These are phyloP conservation scores for Hemicrepidius hirtus DNA, from an alignment of 2,888 invertebrate species.

Conservation along the genomic window DNA sequence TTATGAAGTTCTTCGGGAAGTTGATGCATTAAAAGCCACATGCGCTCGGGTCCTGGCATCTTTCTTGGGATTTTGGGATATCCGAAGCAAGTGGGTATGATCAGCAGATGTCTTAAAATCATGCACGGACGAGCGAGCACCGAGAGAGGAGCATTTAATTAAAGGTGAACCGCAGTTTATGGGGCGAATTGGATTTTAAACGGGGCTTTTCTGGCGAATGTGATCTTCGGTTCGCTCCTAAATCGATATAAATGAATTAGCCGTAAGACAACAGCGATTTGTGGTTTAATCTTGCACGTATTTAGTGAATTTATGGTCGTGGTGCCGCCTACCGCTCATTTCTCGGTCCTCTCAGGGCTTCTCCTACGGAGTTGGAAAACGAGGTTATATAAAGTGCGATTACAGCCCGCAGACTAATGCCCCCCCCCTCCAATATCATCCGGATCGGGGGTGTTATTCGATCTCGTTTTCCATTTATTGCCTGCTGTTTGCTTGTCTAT, in stretches of 20 bases:
- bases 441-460: conserved; percentile 18
- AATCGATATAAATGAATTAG: conserved; percentile 72
- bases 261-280: conserved; percentile 72
- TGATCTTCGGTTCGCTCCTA: conserved; percentile 57
- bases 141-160: conserved; percentile 47
- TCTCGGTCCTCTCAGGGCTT: conserved; percentile 46
- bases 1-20: conserved; percentile 13
- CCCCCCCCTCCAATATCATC: not conserved
- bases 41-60: not conserved
- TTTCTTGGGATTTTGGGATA: conserved; percentile 11
- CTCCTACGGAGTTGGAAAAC: conserved; percentile 32
- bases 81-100: not conserved
- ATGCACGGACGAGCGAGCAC: conserved; percentile 26
- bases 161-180: conserved; percentile 50
- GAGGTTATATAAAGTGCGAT: conserved; percentile 41
- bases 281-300: conserved; percentile 73
- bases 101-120: conserved; percentile 42
- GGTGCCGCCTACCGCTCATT: conserved; percentile 66
- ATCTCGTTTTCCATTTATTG: conserved; percentile 23
- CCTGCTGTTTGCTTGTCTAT: conserved; percentile 14
- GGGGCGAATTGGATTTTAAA: conserved; percentile 47
- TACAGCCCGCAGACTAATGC: conserved; percentile 44
- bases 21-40: conserved; percentile 20
- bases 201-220: conserved; percentile 45
- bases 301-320: conserved; percentile 70